Conservation (phyloP, 2,113 vertebrate genomes). For the Pteruthius melanotis region DNA sequence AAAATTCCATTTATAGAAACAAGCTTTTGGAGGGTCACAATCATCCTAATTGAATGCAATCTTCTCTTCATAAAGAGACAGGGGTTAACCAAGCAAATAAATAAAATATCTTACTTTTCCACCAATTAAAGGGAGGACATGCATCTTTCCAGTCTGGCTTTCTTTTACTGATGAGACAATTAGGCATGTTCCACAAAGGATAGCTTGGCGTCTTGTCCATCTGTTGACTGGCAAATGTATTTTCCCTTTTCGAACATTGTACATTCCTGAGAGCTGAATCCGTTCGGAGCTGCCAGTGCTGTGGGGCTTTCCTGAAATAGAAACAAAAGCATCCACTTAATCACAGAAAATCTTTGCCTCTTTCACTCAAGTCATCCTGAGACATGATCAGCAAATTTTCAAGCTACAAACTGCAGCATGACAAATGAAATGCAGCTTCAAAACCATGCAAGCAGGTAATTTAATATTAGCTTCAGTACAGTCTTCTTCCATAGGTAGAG, state of each 20-base stretch:
- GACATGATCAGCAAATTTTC: neutral
- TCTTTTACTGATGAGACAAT: conserved; percentile 97
- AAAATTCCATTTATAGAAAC: neutral
- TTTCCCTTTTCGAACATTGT: conserved; percentile 97
- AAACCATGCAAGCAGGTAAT: neutral
- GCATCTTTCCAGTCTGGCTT: conserved; percentile 95
- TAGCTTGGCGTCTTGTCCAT: conserved; percentile 95
- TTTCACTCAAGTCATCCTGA: neutral
- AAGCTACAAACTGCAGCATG: neutral
- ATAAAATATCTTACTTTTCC: conserved; percentile 85
- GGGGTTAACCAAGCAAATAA: neutral
- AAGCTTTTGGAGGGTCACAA: neutral
- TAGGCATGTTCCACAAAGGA: conserved; percentile 95
- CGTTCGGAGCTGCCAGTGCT: conserved; percentile 87
- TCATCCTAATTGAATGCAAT: neutral
- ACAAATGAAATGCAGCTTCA: neutral
- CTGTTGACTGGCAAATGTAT: conserved; percentile 96
- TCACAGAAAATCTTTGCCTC: conserved; percentile 12
- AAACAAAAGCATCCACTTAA: conserved; percentile 62
- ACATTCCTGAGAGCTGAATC: conserved; percentile 93
- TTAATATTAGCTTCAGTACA: neutral
- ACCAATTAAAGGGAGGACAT: conserved; percentile 94
- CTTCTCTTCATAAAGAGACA: neutral
- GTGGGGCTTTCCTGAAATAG: conserved; percentile 88
- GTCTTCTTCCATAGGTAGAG: neutral